These are phyloP conservation scores for Alosa sapidissima DNA, from an alignment of 2,797 vertebrate genomes.

Conservation along the genomic window DNA sequence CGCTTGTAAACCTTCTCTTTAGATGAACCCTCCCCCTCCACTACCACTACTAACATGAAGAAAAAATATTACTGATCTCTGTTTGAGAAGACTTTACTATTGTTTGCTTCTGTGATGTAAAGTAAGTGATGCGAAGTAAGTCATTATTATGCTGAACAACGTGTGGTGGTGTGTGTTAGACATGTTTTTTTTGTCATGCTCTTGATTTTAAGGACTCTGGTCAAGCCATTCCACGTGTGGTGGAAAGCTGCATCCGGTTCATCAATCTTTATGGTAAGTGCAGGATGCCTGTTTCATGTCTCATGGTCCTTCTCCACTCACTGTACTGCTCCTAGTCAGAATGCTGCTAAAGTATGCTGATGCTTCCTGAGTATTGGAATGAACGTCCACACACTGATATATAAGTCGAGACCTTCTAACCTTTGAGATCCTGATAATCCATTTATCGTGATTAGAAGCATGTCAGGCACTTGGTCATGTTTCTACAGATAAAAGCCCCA, in stretches of 20 bases:
- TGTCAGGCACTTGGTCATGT: not conserved
- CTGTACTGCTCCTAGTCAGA: no score
- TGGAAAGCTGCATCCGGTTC: constrained; percentile 97
- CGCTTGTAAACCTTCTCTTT: not conserved
- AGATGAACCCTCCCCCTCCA: constrained; percentile 14
- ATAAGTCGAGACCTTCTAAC: not conserved
- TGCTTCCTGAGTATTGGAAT: not conserved
- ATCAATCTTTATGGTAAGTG: constrained; percentile 96
- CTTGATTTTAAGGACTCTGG: constrained; percentile 84
- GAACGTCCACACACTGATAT: not conserved
- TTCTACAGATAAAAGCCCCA: not conserved
- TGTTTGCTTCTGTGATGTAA: not conserved
- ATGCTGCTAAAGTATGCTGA: not conserved
- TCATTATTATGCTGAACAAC: not conserved
- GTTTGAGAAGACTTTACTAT: not conserved
- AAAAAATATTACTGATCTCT: not conserved
- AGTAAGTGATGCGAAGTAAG: not conserved
- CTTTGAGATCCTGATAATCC: not conserved
- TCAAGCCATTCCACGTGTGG: constrained; percentile 93
- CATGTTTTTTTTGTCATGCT: not conserved
- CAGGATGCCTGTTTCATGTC: not conserved
- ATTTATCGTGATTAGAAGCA: not conserved
- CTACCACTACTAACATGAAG: constrained; percentile 29
- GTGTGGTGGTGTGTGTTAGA: not conserved
- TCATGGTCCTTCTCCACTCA: not conserved